Evolutionary conservation across 2,888 invertebrate species (phyloP).

Genomic region (Melinaea marsaeus): DNA sequence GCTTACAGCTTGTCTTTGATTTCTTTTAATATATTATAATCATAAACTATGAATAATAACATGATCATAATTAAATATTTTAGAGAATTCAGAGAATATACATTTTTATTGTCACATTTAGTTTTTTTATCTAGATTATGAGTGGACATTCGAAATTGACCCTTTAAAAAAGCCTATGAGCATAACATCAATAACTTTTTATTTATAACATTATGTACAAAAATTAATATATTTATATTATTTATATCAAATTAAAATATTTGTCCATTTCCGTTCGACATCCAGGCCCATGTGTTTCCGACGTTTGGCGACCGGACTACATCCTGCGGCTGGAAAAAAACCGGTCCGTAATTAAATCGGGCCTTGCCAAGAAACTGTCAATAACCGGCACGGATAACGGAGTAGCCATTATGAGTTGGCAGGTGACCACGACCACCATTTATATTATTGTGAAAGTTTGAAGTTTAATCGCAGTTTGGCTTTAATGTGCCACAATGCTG

Average conservation of each 20-base stretch:
- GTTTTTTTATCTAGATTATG: too few relatives aligned
- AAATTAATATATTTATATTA: too few relatives aligned
- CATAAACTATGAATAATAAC: too few relatives aligned
- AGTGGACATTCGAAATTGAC: too few relatives aligned
- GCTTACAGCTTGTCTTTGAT: too few relatives aligned
- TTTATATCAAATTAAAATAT: neutral
- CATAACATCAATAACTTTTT: too few relatives aligned
- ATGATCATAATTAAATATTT: too few relatives aligned
- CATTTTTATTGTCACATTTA: too few relatives aligned
- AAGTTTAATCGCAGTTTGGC: slow-evolving; percentile 10
- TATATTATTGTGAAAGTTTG: slow-evolving; percentile 12
- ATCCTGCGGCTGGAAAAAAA: slow-evolving; percentile 46
- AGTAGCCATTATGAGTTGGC: slow-evolving; percentile 47
- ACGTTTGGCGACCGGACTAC: slow-evolving; percentile 37
- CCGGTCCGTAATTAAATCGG: slow-evolving; percentile 54
- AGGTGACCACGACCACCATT: slow-evolving; percentile 34
- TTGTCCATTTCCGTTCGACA: neutral
- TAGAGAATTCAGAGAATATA: too few relatives aligned
- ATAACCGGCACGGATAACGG: slow-evolving; percentile 44
- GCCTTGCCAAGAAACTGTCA: slow-evolving; percentile 60
- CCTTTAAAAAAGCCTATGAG: too few relatives aligned
- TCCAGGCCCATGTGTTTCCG: slow-evolving; percentile 25
- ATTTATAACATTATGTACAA: too few relatives aligned
- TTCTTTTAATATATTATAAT: too few relatives aligned
- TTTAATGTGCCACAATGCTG: slow-evolving; percentile 7